A percentile compares a stretch with the other conserved stretches of the same genome.
These are phyloP conservation scores for Spatulosminthurus flaviceps DNA, from an alignment of 2,888 invertebrate genomes.

Conservation along the genomic window DNA sequence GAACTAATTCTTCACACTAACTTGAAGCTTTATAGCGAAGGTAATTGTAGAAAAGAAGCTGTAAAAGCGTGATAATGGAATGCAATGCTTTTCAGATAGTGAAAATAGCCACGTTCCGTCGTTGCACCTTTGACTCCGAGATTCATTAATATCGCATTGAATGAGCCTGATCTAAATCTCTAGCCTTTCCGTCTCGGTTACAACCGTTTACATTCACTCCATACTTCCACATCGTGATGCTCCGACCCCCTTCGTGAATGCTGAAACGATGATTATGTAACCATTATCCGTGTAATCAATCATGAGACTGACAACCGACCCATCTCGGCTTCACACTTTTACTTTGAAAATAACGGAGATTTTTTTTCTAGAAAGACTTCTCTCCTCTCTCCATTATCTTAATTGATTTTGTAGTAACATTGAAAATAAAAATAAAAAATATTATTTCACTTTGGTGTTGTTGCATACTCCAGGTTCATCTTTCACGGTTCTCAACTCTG, in stretches of 20 bases:
- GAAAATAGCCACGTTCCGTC: slow-evolving; percentile 39
- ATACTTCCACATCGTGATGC: slow-evolving; percentile 11
- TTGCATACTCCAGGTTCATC: not conserved
- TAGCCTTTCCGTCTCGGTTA: slow-evolving; percentile 1
- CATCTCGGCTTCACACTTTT: slow-evolving; percentile 5
- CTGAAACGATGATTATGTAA: slow-evolving; percentile 42
- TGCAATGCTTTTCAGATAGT: not conserved
- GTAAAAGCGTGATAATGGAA: not conserved
- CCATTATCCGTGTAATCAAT: slow-evolving; percentile 46
- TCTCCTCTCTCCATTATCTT: slow-evolving; percentile 19
- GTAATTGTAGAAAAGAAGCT: not conserved
- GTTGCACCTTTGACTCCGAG: slow-evolving; percentile 38
- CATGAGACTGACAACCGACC: slow-evolving; percentile 40
- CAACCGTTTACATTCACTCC: not conserved
- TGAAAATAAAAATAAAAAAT: not conserved
- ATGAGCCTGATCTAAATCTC: slow-evolving; percentile 44
- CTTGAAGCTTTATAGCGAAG: not conserved
- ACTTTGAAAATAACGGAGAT: slow-evolving; percentile 14
- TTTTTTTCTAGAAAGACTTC: slow-evolving; percentile 1
- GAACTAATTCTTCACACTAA: slow-evolving; percentile 25
- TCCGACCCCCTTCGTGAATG: slow-evolving; percentile 36
- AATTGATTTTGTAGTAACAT: not conserved
- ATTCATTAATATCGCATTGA: slow-evolving; percentile 45
- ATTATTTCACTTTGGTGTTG: not conserved
- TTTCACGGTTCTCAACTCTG: slow-evolving; percentile 12